Base-by-base conservation (phyloP, 2,113 vertebrate genomes). In the Rhabdomys dilectus region DNA sequence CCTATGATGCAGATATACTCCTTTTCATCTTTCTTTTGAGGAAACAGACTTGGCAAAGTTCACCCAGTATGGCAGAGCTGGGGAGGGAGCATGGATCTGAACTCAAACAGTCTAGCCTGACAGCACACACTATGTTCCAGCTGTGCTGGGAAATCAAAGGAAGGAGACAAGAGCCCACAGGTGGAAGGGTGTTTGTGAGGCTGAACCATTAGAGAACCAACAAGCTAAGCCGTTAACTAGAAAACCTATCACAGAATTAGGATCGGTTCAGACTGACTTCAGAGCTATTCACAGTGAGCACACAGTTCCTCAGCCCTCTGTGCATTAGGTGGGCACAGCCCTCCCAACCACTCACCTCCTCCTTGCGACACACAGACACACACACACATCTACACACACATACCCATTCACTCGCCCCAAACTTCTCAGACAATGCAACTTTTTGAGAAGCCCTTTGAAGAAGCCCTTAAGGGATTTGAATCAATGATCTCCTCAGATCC, bases 361-460 rank as follows among this genome's bases (percentile, higher is more conserved):
- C n/a, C 87, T 89, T 78, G 72, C 68, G 31, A 89, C 81, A 75
- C 75, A 95, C 19, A 80, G 0, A 56, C n/a, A 36, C 21, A 39
- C 88, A 39, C 60, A 68, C 48, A 13, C 75, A 84, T 60, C 1
- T 5, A 56, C 48, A n/a, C 86, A 72, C 34, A 29, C 84, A 66
- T 3, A 31, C 82, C 51, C 77, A 66, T 64, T 22, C 88, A 90
- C 84, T 85, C 21, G 0, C 75, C 42, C 77, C 81, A 88, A 97
- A 95, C 97, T 97, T 97, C 96, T 97, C 95, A 97, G 96, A 98
- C 97, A 97, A 96, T 97, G 96, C 66, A 97, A 95, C 58, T 97
- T 97, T 97, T 96, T 92, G 97, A 98, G 97, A 96, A 94, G 80
- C 96, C 97, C 88, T 96, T 97, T 97, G 96, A 98, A 93, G 94